Evolutionary conservation across 2,888 invertebrate species (phyloP).

Genomic region (Pycnomerus fuliginosus): DNA sequence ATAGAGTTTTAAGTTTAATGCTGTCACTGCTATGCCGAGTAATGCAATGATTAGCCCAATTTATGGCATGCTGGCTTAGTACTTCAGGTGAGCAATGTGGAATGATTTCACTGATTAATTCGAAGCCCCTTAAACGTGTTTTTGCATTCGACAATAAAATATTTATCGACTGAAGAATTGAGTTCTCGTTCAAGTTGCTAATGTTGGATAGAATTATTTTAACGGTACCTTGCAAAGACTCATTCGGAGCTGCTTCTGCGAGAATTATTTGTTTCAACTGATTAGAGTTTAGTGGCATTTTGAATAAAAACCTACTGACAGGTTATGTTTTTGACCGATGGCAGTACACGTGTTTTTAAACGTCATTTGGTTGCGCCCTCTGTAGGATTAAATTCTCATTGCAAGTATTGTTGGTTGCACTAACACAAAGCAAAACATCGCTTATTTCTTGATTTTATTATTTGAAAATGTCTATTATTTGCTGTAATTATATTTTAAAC

Average conservation of each 20-base stretch:
- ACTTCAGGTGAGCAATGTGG: conserved; percentile 1
- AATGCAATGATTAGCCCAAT: conserved; percentile 4
- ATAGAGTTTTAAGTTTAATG: conserved; percentile 4
- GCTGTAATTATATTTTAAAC: too few species aligned
- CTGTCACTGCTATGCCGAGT: conserved; percentile 1
- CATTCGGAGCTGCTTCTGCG: neutral
- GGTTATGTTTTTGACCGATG: too few species aligned
- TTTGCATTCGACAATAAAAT: conserved; percentile 4
- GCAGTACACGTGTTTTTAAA: too few species aligned
- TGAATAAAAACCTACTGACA: too few species aligned
- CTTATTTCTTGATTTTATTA: too few species aligned
- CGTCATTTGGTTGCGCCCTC: too few species aligned
- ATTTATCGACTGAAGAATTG: conserved; percentile 2
- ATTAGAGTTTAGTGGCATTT: neutral
- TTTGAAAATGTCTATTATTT: too few species aligned
- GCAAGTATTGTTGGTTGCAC: too few species aligned
- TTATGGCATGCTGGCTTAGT: conserved; percentile 2
- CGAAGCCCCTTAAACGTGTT: conserved; percentile 2
- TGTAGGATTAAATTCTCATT: too few species aligned
- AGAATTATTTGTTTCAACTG: neutral
- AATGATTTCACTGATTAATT: conserved; percentile 3
- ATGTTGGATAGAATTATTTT: too few species aligned
- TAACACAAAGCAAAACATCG: too few species aligned
- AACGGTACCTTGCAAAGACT: too few species aligned
- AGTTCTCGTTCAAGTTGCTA: neutral